Evolutionary conservation across 1,140 invertebrate genomes (phyloP), one percentile per base, ranked within the genome.

Genomic region (Drosophila kurseongensis): DNA sequence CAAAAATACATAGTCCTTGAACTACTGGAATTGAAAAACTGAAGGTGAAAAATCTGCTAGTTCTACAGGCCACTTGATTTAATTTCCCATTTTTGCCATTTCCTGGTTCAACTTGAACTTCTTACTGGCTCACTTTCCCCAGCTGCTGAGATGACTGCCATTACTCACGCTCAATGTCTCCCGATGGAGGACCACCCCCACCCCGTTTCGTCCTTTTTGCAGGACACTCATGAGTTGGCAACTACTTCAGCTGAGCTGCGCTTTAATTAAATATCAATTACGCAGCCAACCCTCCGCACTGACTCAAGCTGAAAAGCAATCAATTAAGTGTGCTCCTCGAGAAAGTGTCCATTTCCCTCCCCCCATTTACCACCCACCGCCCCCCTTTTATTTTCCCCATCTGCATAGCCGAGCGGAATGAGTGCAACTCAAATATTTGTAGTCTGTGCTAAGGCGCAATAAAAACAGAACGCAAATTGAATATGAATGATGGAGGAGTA

Each of bases 221-320:
- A 69, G 65, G 44, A 41, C 66, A 61, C 67, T 73, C 68, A 52
- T 72, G 80, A 72, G 78, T 59, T 59, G 78, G 78, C 61, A 86
- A 72, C 63, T 78, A 75, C 82, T 86, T 86, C 29, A 75, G 56
- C 75, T 63, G 79, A 88, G 61, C 69, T 79, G 83, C 66, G 82
- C 71, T 86, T 88, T 86, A 86, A 86, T 86, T 86, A 86, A 88
- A 86, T 88, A 86, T 88, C 82, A 86, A 86, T 86, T 86, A 86
- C 82, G 61, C 69, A 71, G 69, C 68, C 68, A 68, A 50, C 58
- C 45, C 57, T 63, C 23, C 42, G 36, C 61, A 23, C 32, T 44
- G 14, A 42, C 55, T 55, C 59, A 45, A 85, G 79, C 79, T 88
- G 65, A 67, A 79, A 88, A 72, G 83, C 82, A 88, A 86, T 86